A percentile compares a stretch with the other conserved stretches of the same genome.
phyloP scores from a whole-genome alignment of 2,797 vertebrate genomes.

The Crocidura indochinensis region DNA sequence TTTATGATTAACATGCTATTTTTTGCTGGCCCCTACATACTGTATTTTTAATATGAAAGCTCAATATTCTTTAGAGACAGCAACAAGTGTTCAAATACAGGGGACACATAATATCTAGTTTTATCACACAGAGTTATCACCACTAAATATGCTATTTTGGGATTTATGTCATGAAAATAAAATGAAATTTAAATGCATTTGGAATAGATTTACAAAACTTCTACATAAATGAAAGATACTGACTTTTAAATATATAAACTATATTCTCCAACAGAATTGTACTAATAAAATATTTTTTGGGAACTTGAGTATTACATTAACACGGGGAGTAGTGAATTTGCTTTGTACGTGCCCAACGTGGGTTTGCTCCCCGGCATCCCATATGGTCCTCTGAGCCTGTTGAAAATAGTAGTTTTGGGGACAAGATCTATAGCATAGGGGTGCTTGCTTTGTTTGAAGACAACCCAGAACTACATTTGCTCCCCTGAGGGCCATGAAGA shows the following conservation, averaged over 20 bases:
- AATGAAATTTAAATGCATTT: conserved; percentile 70
- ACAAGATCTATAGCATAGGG: too few relatives aligned
- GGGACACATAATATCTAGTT: conserved; percentile 76
- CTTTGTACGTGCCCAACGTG: too few relatives aligned
- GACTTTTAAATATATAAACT: conserved; percentile 81
- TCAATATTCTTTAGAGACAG: conserved; percentile 82
- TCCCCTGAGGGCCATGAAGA: too few relatives aligned
- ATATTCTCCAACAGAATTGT: conserved; percentile 80
- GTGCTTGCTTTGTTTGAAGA: too few relatives aligned
- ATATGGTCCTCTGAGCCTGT: too few relatives aligned
- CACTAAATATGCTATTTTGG: conserved; percentile 76
- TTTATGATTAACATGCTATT: neutral
- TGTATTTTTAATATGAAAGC: conserved; percentile 85
- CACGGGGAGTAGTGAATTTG: too few relatives aligned
- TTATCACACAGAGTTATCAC: conserved; percentile 69
- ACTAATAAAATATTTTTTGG: conserved; percentile 80
- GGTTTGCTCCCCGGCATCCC: too few relatives aligned
- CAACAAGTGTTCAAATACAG: conserved; percentile 80
- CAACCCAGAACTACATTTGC: too few relatives aligned
- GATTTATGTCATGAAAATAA: conserved; percentile 74
- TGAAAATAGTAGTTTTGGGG: too few relatives aligned
- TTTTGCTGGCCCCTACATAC: conserved; percentile 61
- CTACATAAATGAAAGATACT: conserved; percentile 79
- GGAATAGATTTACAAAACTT: conserved; percentile 78
- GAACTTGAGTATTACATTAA: neutral